Evolutionary conservation across 2,113 vertebrate genomes (phyloP).

Genomic region (Sula dactylatra): DNA sequence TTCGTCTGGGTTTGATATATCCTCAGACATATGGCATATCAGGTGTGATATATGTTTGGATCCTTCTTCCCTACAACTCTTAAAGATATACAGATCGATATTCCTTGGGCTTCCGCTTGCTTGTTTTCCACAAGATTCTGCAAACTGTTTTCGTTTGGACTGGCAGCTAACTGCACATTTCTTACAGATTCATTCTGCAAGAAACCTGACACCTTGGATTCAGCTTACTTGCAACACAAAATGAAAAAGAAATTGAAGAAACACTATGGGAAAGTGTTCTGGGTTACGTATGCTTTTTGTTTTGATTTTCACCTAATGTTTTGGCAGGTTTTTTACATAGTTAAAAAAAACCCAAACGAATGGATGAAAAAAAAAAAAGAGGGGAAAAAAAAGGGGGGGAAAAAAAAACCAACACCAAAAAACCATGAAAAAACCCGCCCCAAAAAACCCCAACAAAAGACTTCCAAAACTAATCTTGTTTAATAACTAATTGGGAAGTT

Average conservation of each 20-base stretch:
- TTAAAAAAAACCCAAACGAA: no score
- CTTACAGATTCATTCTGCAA: background rate
- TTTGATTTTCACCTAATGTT: background rate
- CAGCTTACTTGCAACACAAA: background rate
- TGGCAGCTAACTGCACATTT: no score
- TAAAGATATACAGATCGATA: background rate
- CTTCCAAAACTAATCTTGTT: background rate
- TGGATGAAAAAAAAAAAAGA: background rate
- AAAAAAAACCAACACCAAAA: background rate
- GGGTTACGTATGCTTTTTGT: fast-evolving
- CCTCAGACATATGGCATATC: background rate
- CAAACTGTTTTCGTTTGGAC: no score
- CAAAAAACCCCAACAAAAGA: background rate
- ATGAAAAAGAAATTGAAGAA: background rate
- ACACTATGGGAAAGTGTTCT: background rate
- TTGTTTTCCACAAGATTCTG: background rate
- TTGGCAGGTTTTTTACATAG: background rate
- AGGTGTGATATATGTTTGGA: background rate
- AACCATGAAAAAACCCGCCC: no score
- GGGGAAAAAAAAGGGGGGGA: no score
- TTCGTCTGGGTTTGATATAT: background rate
- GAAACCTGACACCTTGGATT: background rate
- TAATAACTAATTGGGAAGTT: background rate
- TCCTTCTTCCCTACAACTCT: background rate
- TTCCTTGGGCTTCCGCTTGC: background rate